These are phyloP conservation scores for Cryptoblepharus egeriae DNA, from an alignment of 2,797 vertebrate species.

Conservation along the genomic window DNA sequence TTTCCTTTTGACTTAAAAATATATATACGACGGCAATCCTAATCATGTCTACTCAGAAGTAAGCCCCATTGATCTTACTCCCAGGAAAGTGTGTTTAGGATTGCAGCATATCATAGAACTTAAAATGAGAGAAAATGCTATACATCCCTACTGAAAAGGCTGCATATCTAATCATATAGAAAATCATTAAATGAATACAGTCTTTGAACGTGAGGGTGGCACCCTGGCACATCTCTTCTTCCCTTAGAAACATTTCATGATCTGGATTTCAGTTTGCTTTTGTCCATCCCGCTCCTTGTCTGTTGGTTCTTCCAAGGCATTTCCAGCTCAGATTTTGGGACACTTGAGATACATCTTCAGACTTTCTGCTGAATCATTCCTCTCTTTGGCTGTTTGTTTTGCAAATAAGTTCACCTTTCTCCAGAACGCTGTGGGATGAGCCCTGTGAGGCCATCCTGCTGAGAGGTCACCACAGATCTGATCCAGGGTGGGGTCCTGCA, in stretches of 20 bases:
- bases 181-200: background rate
- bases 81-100: too few relatives aligned
- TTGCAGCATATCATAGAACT: too few relatives aligned
- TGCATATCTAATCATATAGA: background rate
- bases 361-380: slow-evolving; percentile 9
- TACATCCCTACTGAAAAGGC: background rate
- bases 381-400: background rate
- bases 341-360: slow-evolving; percentile 2
- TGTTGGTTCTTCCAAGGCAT: background rate
- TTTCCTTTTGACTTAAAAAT: background rate
- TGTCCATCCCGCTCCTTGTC: background rate
- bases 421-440: slow-evolving; percentile 58
- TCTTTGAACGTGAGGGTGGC: background rate
- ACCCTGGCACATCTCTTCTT: background rate
- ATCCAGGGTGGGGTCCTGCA: slow-evolving; percentile 37
- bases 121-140: background rate
- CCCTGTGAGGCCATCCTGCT: slow-evolving; percentile 30
- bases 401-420: slow-evolving; percentile 36
- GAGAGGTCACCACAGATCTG: slow-evolving; percentile 47
- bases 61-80: too few relatives aligned
- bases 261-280: background rate
- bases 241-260: background rate
- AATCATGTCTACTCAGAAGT: too few relatives aligned
- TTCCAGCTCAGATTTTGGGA: background rate
- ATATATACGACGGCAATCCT: too few relatives aligned